These are phyloP conservation scores for Ceriagrion tenellum DNA, from an alignment of 2,888 invertebrate genomes.

Conservation along the genomic window DNA sequence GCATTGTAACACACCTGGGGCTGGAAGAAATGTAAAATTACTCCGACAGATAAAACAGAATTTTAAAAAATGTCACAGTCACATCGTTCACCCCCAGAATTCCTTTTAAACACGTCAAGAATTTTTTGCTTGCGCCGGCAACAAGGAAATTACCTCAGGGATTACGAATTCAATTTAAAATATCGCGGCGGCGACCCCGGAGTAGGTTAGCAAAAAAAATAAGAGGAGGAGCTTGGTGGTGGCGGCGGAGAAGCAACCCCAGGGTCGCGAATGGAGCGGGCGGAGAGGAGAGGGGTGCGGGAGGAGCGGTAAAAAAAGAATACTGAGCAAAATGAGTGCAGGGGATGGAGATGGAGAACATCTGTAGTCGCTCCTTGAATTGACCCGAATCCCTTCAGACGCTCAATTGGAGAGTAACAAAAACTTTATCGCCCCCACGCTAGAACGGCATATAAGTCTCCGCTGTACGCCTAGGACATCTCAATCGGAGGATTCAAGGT, in stretches of 20 bases:
- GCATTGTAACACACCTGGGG: background rate
- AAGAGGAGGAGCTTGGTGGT: background rate
- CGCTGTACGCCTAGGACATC: conserved; percentile 25
- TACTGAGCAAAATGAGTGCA: background rate
- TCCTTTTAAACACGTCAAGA: background rate
- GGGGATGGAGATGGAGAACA: conserved; percentile 33
- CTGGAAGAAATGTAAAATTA: background rate
- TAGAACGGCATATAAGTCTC: background rate
- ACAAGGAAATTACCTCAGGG: background rate
- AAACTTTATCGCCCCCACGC: conserved; percentile 35
- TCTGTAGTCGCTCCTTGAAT: conserved; percentile 44
- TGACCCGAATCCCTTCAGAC: conserved; percentile 52
- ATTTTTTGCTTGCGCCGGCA: background rate
- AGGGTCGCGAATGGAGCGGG: background rate
- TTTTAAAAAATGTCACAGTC: background rate
- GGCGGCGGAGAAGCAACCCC: background rate
- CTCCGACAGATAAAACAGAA: background rate
- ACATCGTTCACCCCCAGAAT: background rate
- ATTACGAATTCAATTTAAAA: conserved; percentile 43
- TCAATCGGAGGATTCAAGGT: conserved; percentile 42
- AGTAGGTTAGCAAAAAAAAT: background rate
- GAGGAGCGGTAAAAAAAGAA: background rate
- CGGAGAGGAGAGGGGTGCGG: background rate
- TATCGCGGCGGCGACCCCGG: background rate
- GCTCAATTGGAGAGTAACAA: conserved; percentile 41